Conservation (phyloP, 2,113 vertebrate species). For the Python bivittatus region DNA sequence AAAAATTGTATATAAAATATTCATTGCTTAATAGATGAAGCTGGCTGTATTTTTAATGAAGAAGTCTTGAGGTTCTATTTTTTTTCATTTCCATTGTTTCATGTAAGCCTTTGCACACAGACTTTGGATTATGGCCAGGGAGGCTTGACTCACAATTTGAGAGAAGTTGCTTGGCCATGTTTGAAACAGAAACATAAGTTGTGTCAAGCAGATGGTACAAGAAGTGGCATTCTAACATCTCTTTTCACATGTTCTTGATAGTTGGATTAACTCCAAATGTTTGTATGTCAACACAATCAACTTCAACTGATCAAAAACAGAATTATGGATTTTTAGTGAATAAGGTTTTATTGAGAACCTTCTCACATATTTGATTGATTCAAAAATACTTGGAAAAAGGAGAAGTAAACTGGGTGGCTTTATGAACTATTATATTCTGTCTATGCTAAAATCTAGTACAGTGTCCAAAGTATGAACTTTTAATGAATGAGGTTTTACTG, state of each 20-base stretch:
- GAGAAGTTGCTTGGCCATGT: not conserved
- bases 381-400: not conserved
- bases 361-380: not conserved
- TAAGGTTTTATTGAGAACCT: not conserved
- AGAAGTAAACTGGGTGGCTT: not conserved
- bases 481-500: not conserved
- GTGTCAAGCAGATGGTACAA: not conserved
- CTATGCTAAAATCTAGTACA: not conserved
- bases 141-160: not conserved
- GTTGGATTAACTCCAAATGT: slow-evolving; percentile 16
- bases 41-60: not conserved
- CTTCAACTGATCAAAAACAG: not conserved
- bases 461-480: not conserved
- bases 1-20: slow-evolving; percentile 13
- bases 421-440: not conserved
- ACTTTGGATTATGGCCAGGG: slow-evolving; percentile 1
- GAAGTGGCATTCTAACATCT: not conserved
- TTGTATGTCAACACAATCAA: not conserved
- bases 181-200: slow-evolving; percentile 1
- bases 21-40: slow-evolving; percentile 11
- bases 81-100: slow-evolving; percentile 28
- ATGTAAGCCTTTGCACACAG: slow-evolving; percentile 4
- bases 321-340: not conserved
- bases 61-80: slow-evolving; percentile 6
- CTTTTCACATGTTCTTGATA: not conserved